Percentiles rank a stretch among this genome's conserved stretches.
Evolutionary conservation across 2,888 invertebrate species (phyloP).

Genomic region (Tenthredo distinguenda): DNA sequence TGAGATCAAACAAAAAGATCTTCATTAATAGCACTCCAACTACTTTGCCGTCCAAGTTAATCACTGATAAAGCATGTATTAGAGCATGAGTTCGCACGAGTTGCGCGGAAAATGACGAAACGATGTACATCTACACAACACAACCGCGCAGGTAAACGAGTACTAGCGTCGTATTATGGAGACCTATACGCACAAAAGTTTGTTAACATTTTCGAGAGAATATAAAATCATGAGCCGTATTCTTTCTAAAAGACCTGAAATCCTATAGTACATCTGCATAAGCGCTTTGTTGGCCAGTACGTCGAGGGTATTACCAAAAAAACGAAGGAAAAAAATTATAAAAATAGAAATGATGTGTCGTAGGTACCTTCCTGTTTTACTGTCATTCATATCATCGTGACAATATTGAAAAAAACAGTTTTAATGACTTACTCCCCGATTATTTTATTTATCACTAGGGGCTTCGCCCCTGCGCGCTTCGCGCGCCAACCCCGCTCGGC

Average conservation of each 20-base stretch:
- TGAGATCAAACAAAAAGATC: constrained; percentile 22
- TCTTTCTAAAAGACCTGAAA: background rate
- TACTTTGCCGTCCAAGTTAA: constrained; percentile 1
- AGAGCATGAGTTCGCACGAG: background rate
- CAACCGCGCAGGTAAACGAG: constrained; percentile 24
- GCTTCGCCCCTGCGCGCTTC: too few relatives aligned
- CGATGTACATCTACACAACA: constrained; percentile 18
- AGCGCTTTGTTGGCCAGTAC: too few relatives aligned
- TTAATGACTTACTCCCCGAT: background rate
- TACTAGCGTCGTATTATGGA: background rate
- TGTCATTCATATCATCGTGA: constrained; percentile 5
- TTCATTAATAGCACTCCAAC: background rate
- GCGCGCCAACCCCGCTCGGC: too few relatives aligned
- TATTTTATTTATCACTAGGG: constrained; percentile 5
- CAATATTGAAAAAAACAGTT: background rate
- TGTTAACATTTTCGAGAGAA: background rate
- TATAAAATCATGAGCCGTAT: background rate
- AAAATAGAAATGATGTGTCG: background rate
- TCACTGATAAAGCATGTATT: constrained; percentile 18
- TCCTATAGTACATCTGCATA: background rate
- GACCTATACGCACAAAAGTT: background rate
- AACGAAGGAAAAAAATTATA: background rate
- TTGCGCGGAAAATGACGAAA: constrained; percentile 12
- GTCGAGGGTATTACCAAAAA: background rate
- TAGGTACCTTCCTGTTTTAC: background rate